Percentiles rank a stretch among this genome's conserved stretches.
phyloP scores from a whole-genome alignment of 2,797 vertebrate species.

The Taeniopygia guttata region DNA sequence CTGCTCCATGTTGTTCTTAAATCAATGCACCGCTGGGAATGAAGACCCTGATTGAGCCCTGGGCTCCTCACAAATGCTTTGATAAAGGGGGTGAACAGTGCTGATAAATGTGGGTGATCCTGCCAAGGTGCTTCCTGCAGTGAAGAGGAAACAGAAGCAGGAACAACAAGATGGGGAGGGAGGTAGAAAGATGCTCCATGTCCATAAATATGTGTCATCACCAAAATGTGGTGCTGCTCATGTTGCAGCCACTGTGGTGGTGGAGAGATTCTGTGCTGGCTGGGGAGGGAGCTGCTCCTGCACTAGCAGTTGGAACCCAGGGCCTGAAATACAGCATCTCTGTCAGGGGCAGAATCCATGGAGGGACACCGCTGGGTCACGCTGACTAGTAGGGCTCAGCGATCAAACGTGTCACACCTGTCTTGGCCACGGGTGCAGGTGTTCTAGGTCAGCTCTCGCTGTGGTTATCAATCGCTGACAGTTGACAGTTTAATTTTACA shows the following conservation, averaged over 20 bases:
- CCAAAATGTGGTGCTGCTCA: neutral
- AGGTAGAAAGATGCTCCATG: neutral
- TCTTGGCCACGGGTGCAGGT: slow-evolving; percentile 85
- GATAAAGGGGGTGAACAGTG: neutral
- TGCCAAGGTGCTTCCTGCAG: neutral
- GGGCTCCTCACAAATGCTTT: neutral
- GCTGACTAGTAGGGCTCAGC: slow-evolving; percentile 82
- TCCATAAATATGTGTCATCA: slow-evolving; percentile 22
- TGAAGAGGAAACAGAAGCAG: neutral
- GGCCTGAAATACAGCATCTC: slow-evolving; percentile 66
- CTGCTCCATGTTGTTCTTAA: neutral
- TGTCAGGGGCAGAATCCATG: slow-evolving; percentile 72
- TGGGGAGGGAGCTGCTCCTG: neutral
- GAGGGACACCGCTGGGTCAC: slow-evolving; percentile 77
- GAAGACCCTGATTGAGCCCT: neutral
- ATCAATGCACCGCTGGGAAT: neutral
- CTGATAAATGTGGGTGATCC: neutral
- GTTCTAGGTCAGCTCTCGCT: slow-evolving; percentile 89
- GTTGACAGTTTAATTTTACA: slow-evolving; percentile 99
- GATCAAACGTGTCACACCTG: slow-evolving; percentile 87
- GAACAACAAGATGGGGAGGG: neutral
- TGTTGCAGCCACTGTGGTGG: neutral
- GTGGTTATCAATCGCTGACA: slow-evolving; percentile 99
- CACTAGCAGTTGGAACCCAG: neutral
- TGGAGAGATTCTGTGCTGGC: neutral